These are phyloP conservation scores for Ariopsis seemanni DNA, from an alignment of 2,113 vertebrate species.

Conservation along the genomic window DNA sequence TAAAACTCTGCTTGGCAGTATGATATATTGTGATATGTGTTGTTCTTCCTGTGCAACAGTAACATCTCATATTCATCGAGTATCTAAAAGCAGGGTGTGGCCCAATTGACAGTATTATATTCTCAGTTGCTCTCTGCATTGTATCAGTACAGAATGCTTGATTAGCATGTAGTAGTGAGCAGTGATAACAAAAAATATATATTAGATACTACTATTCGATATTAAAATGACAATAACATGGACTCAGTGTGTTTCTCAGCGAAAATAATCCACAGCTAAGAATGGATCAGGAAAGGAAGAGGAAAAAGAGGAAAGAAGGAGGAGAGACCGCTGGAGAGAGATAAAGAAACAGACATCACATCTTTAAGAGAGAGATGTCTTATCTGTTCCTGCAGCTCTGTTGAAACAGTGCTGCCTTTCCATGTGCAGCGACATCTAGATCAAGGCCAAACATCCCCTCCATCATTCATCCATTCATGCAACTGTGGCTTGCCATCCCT, in stretches of 20 bases:
- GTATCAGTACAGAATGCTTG: not conserved
- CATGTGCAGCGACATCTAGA: slow-evolving; percentile 46
- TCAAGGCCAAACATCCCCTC: slow-evolving; percentile 25
- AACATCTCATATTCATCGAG: not conserved
- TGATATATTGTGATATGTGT: not conserved
- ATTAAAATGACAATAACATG: not conserved
- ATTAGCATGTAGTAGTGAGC: no score
- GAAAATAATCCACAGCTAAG: not conserved
- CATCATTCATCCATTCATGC: not conserved
- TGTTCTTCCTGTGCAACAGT: not conserved
- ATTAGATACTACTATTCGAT: no score
- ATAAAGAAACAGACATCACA: not conserved
- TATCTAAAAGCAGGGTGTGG: not conserved
- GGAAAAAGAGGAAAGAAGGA: not conserved
- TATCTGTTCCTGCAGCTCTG: slow-evolving; percentile 20
- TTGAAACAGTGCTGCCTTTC: slow-evolving; percentile 8
- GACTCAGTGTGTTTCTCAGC: not conserved
- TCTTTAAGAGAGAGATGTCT: slow-evolving; percentile 1
- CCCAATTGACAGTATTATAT: not conserved
- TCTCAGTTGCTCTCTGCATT: not conserved
- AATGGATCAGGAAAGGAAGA: not conserved
- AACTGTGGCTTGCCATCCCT: not conserved
- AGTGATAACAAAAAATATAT: no score
- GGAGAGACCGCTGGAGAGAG: not conserved
- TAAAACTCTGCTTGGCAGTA: slow-evolving; percentile 6